A percentile compares a stretch with the other conserved stretches of the same genome.
Conservation (phyloP, 2,797 vertebrate species). For the Odontamblyopus rebecca region DNA sequence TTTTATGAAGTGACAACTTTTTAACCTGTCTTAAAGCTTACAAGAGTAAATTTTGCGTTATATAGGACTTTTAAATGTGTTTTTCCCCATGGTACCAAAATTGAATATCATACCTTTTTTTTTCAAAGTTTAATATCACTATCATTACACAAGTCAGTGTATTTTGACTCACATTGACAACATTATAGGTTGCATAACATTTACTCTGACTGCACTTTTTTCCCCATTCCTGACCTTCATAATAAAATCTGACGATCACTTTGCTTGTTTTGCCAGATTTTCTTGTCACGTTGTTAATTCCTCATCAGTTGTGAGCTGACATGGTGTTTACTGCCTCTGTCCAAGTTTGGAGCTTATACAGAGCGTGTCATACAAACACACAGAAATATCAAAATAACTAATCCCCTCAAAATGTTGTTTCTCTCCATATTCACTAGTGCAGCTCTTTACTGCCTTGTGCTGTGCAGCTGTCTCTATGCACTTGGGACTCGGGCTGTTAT, state of each 20-base stretch:
- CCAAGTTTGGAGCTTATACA: slow-evolving; percentile 15
- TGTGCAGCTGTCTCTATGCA: slow-evolving; percentile 22
- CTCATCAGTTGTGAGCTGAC: slow-evolving; percentile 25
- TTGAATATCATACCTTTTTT: too few relatives aligned
- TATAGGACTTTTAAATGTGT: too few relatives aligned
- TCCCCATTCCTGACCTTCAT: neutral
- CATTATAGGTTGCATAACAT: too few relatives aligned
- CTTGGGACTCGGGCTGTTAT: slow-evolving; percentile 26
- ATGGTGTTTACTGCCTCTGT: slow-evolving; percentile 36
- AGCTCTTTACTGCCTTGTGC: slow-evolving; percentile 18
- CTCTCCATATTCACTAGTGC: slow-evolving; percentile 22
- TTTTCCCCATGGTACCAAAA: too few relatives aligned
- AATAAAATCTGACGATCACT: neutral
- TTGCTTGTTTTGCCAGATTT: slow-evolving; percentile 23
- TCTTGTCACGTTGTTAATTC: slow-evolving; percentile 28
- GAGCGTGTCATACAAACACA: slow-evolving; percentile 17
- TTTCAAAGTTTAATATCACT: too few relatives aligned
- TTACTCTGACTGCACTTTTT: neutral
- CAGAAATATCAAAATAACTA: slow-evolving; percentile 7
- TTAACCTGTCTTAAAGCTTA: too few relatives aligned
- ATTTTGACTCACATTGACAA: too few relatives aligned
- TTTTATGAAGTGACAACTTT: too few relatives aligned
- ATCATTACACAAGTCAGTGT: too few relatives aligned
- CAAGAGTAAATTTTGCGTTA: too few relatives aligned
- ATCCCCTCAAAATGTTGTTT: slow-evolving; percentile 4